phyloP scores from a whole-genome alignment of 1,140 invertebrate species.

The Heliconius congener region DNA sequence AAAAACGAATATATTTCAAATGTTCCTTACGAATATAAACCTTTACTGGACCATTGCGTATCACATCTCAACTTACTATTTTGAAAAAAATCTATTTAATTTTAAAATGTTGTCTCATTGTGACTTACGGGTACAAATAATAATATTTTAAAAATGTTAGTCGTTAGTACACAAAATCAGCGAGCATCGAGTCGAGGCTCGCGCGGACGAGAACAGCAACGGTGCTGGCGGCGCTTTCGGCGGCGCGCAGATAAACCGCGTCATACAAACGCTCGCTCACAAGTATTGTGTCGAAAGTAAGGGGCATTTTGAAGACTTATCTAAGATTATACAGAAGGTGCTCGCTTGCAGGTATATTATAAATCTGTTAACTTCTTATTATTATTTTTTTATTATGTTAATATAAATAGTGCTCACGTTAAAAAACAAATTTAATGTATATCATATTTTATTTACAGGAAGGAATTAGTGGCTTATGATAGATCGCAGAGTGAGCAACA shows the following conservation, averaged over 20 bases:
- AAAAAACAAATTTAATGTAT: no score
- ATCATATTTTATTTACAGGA: conserved; percentile 63
- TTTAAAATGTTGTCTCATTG: no score
- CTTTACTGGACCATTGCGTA: no score
- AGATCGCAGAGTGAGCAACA: conserved; percentile 86
- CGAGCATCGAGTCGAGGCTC: conserved; percentile 87
- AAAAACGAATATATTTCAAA: no score
- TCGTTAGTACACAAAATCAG: conserved; percentile 88
- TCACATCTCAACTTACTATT: no score
- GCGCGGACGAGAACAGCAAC: conserved; percentile 83
- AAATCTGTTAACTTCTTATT: neutral
- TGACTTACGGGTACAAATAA: neutral
- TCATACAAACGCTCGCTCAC: conserved; percentile 93
- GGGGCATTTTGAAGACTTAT: conserved; percentile 96
- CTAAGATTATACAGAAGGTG: conserved; percentile 96
- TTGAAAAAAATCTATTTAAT: no score
- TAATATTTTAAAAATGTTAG: conserved; percentile 50
- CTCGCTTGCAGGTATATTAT: conserved; percentile 87
- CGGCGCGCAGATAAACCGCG: conserved; percentile 88
- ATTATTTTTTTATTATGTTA: no score
- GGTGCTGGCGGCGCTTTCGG: conserved; percentile 67
- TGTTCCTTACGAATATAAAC: no score
- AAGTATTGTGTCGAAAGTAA: conserved; percentile 98
- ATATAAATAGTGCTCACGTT: no score
- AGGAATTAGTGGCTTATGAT: conserved; percentile 96